Base-by-base conservation (phyloP, 2,888 invertebrate species). In the Campopleginae sp. region DNA sequence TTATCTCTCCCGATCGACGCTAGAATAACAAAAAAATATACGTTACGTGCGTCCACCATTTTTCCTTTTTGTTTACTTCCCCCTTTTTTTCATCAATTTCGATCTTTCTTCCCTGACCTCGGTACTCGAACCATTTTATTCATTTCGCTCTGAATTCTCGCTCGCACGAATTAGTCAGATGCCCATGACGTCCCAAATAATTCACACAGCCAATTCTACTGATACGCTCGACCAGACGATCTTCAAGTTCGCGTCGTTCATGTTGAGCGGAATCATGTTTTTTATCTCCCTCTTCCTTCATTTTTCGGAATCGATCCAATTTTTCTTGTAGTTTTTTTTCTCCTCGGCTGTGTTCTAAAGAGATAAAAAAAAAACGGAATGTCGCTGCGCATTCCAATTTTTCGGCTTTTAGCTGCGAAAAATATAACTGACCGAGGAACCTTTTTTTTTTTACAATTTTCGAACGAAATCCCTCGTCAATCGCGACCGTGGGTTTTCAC, bases 101-200 rank as follows among this genome's bases (percentile, higher is more conserved):
- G 10, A n/a, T 58, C 42, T 42, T 42, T 42, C 42, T 58, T 23
- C 3, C 19, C 61, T 27, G 14, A 58, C 58, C 27, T 58, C 58
- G 58, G 10, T 27, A 58, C 27, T 58, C 27, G 23, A 27, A 27
- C 27, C 54, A 12, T 51, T 51, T 54, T 54, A 10, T 54, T 31
- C 61, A 27, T 44, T 27, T 63, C 44, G 38, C 61, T 48, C 27
- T 44, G 48, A 71, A 51, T 63, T 23, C 48, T 71, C 46, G 79
- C 17, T 46, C 23, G 8, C 27, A 48, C 27, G 68, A 44, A 78
- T 78, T 78, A 78, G 68, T 78, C 78, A 70, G 78, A 58, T 31
- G 23, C 17, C 33, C 66, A 66, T 27, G 61, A 82, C 61, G 66
- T 74, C 31, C 63, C 65, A 27, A 66, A 80, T 72, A 72, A 72